A percentile compares a stretch with the other conserved stretches of the same genome.
Evolutionary conservation across 2,113 vertebrate species (phyloP).

Genomic region (Alligator mississippiensis): DNA sequence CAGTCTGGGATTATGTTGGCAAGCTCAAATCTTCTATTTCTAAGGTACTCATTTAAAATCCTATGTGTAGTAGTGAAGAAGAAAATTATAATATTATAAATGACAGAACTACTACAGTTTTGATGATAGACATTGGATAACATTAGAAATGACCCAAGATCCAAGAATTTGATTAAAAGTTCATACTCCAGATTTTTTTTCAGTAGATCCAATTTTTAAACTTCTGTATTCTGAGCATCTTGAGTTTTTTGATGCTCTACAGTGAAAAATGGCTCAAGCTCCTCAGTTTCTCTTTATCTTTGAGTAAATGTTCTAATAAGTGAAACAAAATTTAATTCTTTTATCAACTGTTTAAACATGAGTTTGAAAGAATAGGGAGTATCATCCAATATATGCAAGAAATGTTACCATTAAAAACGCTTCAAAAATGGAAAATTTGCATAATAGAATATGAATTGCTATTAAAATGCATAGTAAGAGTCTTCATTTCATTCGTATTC

Average conservation of each 20-base stretch:
- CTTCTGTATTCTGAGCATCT: background rate
- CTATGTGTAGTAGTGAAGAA: conserved; percentile 12
- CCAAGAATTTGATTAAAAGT: background rate
- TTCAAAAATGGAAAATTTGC: background rate
- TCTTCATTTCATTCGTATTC: background rate
- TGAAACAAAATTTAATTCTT: background rate
- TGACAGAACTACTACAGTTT: background rate
- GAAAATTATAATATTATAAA: background rate
- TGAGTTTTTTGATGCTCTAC: background rate
- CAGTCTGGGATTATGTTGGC: conserved; percentile 97
- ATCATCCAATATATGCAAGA: background rate
- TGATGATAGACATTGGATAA: background rate
- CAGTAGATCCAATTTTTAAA: no score
- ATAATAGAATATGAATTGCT: background rate
- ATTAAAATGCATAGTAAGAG: background rate
- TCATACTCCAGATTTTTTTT: background rate
- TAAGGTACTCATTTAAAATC: conserved; percentile 84
- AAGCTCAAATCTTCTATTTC: conserved; percentile 94
- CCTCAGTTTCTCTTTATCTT: background rate
- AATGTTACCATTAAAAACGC: background rate
- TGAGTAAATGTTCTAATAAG: background rate
- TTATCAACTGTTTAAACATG: background rate
- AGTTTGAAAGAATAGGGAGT: background rate
- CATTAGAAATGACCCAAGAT: background rate
- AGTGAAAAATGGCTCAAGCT: background rate